phyloP scores from a whole-genome alignment of 2,888 invertebrate genomes.

The Panopea generosa region DNA sequence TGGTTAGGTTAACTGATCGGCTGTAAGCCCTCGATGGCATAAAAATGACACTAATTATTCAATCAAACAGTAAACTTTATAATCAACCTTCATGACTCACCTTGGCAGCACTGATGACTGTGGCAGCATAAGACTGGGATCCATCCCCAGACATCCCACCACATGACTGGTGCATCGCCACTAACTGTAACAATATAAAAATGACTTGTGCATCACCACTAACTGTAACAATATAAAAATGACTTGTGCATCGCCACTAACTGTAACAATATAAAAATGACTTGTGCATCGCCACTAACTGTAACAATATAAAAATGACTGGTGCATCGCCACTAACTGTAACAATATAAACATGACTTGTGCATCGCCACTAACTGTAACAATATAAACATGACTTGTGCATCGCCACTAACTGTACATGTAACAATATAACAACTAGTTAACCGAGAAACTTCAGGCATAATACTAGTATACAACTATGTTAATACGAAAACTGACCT shows the following conservation, averaged over 20 bases:
- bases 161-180: conserved; percentile 85
- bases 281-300: conserved; percentile 96
- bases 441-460: too few relatives aligned
- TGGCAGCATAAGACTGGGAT: conserved; percentile 92
- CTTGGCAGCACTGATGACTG: conserved; percentile 97
- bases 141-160: conserved; percentile 89
- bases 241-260: not conserved
- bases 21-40: too few relatives aligned
- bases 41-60: too few relatives aligned
- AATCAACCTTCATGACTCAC: conserved; percentile 66
- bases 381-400: not conserved
- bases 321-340: conserved; percentile 85
- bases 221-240: not conserved
- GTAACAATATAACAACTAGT: conserved; percentile 71
- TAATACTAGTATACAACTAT: too few relatives aligned
- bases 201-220: not conserved
- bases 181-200: conserved; percentile 76
- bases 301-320: conserved; percentile 91
- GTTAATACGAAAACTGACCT: too few relatives aligned
- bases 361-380: not conserved
- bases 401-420: not conserved
- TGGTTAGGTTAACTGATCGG: too few relatives aligned
- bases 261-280: conserved; percentile 46
- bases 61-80: not conserved
- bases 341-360: conserved; percentile 10